Percentiles rank a stretch among this genome's conserved stretches.
Evolutionary conservation across 1,140 invertebrate species (phyloP).

Genomic region (Cotesia vestalis): DNA sequence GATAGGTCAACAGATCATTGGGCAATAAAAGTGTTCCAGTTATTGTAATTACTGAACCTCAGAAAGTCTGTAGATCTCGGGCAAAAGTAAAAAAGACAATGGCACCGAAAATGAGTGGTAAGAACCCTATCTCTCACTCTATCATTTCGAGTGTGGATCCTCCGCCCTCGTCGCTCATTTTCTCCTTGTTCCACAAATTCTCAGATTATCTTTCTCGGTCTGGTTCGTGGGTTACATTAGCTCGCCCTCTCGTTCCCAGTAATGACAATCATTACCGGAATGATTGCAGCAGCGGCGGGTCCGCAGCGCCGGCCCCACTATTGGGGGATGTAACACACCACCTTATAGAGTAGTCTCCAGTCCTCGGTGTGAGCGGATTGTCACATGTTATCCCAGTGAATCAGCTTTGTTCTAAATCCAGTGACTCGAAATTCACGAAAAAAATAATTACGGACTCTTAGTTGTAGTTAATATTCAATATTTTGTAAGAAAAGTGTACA

Average conservation of each 20-base stretch:
- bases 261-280: slow-evolving; percentile 64
- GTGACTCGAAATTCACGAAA: neutral
- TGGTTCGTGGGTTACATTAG: slow-evolving; percentile 25
- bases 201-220: slow-evolving; percentile 23
- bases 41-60: no score
- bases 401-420: slow-evolving; percentile 40
- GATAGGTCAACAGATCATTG: no score
- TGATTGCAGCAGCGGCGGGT: slow-evolving; percentile 61
- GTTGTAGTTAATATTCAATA: neutral
- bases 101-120: neutral
- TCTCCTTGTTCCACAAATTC: slow-evolving; percentile 28
- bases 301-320: slow-evolving; percentile 47
- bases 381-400: slow-evolving; percentile 47
- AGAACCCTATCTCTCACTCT: slow-evolving; percentile 30
- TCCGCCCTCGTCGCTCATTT: slow-evolving; percentile 26
- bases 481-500: no score
- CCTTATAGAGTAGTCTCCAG: slow-evolving; percentile 56
- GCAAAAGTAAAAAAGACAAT: neutral
- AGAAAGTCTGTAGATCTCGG: neutral
- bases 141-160: slow-evolving; percentile 37
- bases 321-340: slow-evolving; percentile 59
- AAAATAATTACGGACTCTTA: neutral
- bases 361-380: slow-evolving; percentile 60
- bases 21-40: no score
- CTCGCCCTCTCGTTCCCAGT: slow-evolving; percentile 55